These are phyloP conservation scores for Himalopsyche anomala DNA, from an alignment of 2,888 invertebrate species.

Conservation along the genomic window DNA sequence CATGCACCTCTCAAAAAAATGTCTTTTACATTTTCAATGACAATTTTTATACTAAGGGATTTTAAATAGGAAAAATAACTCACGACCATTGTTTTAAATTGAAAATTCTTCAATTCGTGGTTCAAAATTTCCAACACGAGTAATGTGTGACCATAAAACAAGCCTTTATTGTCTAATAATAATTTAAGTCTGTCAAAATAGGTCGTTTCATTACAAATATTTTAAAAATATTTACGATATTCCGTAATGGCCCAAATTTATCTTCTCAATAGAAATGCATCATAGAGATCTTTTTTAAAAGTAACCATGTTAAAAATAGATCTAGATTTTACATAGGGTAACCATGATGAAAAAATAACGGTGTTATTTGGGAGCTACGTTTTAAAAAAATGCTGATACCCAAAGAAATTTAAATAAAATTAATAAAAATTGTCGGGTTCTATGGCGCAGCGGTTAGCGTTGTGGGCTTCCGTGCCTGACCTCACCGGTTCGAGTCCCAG, in stretches of 20 bases:
- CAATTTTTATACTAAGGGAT: no score
- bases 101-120: conserved; percentile 1
- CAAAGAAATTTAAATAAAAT: no score
- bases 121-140: neutral
- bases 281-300: neutral
- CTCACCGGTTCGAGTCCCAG: no score
- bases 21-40: no score
- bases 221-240: conserved; percentile 20
- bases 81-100: neutral
- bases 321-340: neutral
- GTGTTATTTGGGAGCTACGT: no score
- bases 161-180: neutral
- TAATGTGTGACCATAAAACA: conserved; percentile 22
- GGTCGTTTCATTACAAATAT: conserved; percentile 22
- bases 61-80: no score
- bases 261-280: neutral
- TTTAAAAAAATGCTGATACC: no score
- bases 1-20: no score
- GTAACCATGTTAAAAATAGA: neutral
- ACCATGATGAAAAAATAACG: neutral
- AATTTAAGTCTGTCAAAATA: conserved; percentile 18
- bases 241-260: neutral
- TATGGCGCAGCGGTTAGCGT: no score
- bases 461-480: no score
- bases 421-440: no score